Conservation (phyloP, 2,797 vertebrate genomes). For the Lepilemur ruficaudatus region DNA sequence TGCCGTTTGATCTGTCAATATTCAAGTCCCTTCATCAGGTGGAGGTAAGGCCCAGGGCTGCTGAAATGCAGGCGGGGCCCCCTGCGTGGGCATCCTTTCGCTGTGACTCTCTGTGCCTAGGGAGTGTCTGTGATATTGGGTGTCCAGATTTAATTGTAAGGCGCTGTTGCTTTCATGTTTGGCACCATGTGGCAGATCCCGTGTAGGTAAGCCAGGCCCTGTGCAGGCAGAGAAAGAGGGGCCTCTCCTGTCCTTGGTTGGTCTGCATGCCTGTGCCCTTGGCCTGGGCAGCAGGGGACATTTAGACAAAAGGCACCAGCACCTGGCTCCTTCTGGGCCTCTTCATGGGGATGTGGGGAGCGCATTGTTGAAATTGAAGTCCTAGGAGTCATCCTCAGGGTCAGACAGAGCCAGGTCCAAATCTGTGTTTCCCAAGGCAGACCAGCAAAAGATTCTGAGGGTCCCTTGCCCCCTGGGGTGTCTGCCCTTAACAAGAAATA, state of each 20-base stretch:
- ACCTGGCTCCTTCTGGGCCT: neutral
- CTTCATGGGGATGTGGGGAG: no score
- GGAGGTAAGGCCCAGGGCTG: constrained; percentile 87
- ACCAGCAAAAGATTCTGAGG: neutral
- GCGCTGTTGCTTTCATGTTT: neutral
- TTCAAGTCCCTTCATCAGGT: constrained; percentile 97
- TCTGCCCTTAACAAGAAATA: neutral
- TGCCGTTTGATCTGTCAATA: constrained; percentile 95
- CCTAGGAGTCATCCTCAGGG: neutral
- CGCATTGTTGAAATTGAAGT: neutral
- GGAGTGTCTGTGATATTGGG: neutral
- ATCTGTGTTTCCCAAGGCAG: neutral
- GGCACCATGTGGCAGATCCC: neutral
- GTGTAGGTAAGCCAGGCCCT: neutral
- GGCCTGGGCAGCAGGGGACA: neutral
- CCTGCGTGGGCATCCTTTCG: neutral
- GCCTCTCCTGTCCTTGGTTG: neutral
- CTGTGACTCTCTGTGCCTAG: neutral
- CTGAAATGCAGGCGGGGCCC: neutral
- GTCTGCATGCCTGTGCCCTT: neutral
- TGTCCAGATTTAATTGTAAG: neutral
- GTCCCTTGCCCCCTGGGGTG: neutral
- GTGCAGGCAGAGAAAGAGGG: neutral
- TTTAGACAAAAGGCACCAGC: neutral
- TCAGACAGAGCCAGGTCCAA: neutral